Base-by-base conservation (phyloP, 2,888 invertebrate species). In the Hoplodrina ambigua region DNA sequence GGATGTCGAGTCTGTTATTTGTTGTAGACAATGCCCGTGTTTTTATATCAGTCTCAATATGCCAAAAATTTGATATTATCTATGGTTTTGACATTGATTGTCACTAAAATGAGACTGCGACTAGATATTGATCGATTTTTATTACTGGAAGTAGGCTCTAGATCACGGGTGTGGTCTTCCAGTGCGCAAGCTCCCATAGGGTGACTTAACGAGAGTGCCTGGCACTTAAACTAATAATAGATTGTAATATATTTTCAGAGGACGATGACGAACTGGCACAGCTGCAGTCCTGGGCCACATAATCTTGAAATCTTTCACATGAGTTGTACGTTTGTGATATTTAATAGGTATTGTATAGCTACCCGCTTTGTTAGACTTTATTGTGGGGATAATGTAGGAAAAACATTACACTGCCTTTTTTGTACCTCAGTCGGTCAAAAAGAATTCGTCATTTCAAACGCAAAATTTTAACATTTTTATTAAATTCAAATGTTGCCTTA, bases 251-350 rank as follows among this genome's bases (percentile, higher is more conserved):
- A 10, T 49, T 87, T 95, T 90, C 96, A 96, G 95, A 95, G 76
- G 94, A 95, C 13, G 94, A 96, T 67, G 93, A 94, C 11, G 94
- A 94, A 17, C 75, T 94, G 78, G 93, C 92, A 13, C 86, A 90
- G 72, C 87, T 94, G 17, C 92, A 95, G 69, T 94, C 95, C 52
- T 96, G 95, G 95, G 95, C 95, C 46, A 94, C 95, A 94, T 96
- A 95, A 87, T 69, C 61, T 8, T 53, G 20, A 54, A 2, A 44
- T n/a, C 52, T 56, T 55, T 70, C 68, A 62, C 68, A 78, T 71
- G 77, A 80, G 78, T 83, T 77, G 82, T 85, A 83, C 71, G 81
- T 85, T 87, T 88, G 91, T 92, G 89, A 92, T 91, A 90, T 88
- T 72, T 83, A 78, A 85, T 78, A 79, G 82, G 78, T 80, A 76